Conservation (phyloP, 2,888 invertebrate genomes). For the Griposia aprilina region DNA sequence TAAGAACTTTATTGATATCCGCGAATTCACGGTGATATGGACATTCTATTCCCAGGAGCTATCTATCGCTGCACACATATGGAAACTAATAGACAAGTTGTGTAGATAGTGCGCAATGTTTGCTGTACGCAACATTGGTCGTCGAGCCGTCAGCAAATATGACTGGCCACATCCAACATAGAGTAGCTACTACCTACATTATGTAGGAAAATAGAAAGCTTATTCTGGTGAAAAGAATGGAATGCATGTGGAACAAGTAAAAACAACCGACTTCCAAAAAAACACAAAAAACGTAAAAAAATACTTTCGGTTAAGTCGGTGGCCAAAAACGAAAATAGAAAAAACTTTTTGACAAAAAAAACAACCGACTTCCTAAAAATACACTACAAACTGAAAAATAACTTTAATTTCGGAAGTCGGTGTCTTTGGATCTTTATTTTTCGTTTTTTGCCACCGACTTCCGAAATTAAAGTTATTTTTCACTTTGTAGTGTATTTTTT, state of each 20-base stretch:
- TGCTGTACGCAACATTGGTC: constrained; percentile 65
- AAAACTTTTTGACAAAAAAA: no score
- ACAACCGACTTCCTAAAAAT: no score
- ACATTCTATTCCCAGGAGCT: constrained; percentile 19
- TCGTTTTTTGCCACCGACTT: no score
- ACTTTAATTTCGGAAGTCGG: no score
- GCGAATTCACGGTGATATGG: constrained; percentile 5
- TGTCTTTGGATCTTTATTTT: no score
- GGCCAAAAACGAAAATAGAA: no score
- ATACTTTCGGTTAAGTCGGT: no score
- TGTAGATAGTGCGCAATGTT: constrained; percentile 60
- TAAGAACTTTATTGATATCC: constrained; percentile 11
- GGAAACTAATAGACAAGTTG: constrained; percentile 24
- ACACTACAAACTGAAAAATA: no score
- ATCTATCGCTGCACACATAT: constrained; percentile 37
- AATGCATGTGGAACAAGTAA: not conserved
- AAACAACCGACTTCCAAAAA: no score
- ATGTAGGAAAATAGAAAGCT: constrained; percentile 5
- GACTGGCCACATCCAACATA: constrained; percentile 36
- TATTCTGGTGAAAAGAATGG: not conserved
- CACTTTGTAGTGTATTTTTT: no score
- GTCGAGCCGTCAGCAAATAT: constrained; percentile 73
- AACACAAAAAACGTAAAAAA: no score
- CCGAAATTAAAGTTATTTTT: no score
- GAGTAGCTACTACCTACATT: not conserved